A percentile compares a stretch with the other conserved stretches of the same genome.
Evolutionary conservation across 1,140 invertebrate species (phyloP).

Genomic region (Drosophila nikananu): DNA sequence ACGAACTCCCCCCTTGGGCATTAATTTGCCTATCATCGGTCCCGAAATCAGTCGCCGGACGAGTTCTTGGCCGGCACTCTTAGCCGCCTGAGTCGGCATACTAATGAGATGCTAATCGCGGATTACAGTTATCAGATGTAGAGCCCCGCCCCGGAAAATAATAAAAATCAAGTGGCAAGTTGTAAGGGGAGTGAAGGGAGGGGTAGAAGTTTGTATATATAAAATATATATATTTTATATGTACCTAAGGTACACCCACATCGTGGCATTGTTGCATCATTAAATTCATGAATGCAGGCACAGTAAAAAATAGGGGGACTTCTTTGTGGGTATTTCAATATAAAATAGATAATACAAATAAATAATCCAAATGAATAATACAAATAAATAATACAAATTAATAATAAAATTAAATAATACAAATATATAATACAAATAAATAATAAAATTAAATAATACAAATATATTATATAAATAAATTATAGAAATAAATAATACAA

Average conservation of each 20-base stretch:
- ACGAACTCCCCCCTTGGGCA: not conserved
- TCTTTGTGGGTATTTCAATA: not conserved
- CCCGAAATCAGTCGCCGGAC: constrained; percentile 23
- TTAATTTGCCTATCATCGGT: constrained; percentile 17
- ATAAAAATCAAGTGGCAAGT: constrained; percentile 11
- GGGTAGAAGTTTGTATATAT: not conserved
- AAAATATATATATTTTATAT: too few species aligned
- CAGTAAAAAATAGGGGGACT: not conserved
- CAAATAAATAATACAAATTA: too few species aligned
- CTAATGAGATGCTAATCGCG: constrained; percentile 55
- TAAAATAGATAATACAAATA: not conserved
- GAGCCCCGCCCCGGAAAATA: constrained; percentile 18
- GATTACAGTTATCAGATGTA: constrained; percentile 57
- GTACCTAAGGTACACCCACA: constrained; percentile 8
- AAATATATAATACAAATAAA: too few species aligned
- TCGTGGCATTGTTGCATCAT: constrained; percentile 13
- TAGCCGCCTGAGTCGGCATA: constrained; percentile 44
- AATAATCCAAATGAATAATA: not conserved
- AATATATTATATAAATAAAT: too few species aligned
- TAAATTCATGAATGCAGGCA: not conserved
- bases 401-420: too few species aligned
- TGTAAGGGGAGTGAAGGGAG: not conserved
- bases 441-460: too few species aligned
- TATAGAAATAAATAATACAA: too few species aligned
- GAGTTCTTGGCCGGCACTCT: constrained; percentile 24